Evolutionary conservation across 1,140 invertebrate species (phyloP), one percentile per base, ranked within the genome.

Genomic region (Brachionus rotundiformis): DNA sequence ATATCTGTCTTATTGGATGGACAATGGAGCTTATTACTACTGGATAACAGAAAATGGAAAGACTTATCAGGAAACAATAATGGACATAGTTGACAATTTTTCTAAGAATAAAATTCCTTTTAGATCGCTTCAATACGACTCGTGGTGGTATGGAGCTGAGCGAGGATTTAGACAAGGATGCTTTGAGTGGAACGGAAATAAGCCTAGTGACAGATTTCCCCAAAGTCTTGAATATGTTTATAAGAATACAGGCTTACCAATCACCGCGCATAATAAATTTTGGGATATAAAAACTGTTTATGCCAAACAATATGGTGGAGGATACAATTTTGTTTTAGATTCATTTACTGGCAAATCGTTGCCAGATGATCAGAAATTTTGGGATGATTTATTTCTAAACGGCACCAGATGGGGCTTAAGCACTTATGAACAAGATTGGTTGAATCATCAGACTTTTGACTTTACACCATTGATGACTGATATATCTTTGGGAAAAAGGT

Each of bases 51-150:
- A 16, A 81, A 82, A 49, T 68, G 83, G n/a, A 13, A 82, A 44
- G 13, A 47, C 10, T 80, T 81, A 33, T 63, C 83, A 49, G 41
- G 54, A 61, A 49, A 83, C 27, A 36, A 33, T 33, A 83, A 84
- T 79, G 33, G 84, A n/a, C 83, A 83, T 19, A 82, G 82, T 49
- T 83, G 82, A n/a, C 76, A 84, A 36, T 82, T 85, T 25, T 83
- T 83, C 3, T 83, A 83, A 75, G 84, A 82, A 82, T 83, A 83
- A 65, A 84, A 85, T 68, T 83, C 83, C 71, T 83, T 84, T 85
- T 82, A 63, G 85, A 44, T 86, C 85, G 65, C 23, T 86, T 5
- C 85, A 86, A 84, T 85, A 84, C 54, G 85, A 86, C 76, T 85
- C 84, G 27, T 86, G 85, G 85, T 86, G 84, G 84, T 86, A 86